These are phyloP conservation scores for Caenorhabditis macrosperma DNA, from an alignment of 2,888 invertebrate species.

Conservation along the genomic window DNA sequence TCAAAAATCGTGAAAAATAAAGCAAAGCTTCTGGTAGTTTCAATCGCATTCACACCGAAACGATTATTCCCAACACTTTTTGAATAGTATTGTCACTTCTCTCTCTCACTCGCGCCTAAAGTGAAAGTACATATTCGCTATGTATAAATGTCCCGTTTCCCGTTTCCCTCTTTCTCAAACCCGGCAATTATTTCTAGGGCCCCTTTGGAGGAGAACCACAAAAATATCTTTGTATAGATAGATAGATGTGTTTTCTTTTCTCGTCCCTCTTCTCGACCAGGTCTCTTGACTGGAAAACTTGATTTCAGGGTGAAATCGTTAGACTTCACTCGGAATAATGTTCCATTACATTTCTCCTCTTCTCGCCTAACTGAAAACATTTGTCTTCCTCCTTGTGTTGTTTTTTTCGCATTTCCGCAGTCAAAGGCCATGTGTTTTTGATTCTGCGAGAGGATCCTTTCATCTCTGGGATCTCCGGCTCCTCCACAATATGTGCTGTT, in stretches of 20 bases:
- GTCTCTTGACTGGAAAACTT: background rate
- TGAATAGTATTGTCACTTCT: background rate
- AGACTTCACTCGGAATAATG: background rate
- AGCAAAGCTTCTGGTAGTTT: background rate
- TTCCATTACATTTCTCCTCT: background rate
- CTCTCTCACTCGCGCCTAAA: background rate
- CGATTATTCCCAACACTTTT: background rate
- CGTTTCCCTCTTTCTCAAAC: background rate
- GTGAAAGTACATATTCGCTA: constrained; percentile 20
- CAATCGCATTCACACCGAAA: background rate
- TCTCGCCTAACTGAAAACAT: background rate
- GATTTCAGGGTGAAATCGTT: background rate
- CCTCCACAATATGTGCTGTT: background rate
- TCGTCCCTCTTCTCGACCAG: background rate
- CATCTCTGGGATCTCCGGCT: background rate
- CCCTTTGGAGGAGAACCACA: background rate
- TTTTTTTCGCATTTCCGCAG: constrained; percentile 6
- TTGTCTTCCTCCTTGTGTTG: constrained; percentile 3
- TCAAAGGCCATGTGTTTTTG: constrained; percentile 43
- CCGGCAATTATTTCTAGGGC: constrained; percentile 31
- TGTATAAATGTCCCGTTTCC: constrained; percentile 36
- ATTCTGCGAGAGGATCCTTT: background rate
- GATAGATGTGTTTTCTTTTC: constrained; percentile 1
- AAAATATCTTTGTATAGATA: constrained; percentile 9
- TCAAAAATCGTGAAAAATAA: background rate